A percentile compares a stretch with the other conserved stretches of the same genome.
These are phyloP conservation scores for Haliclona indistincta DNA, from an alignment of 37 sponge, comb jelly and placozoan genomes.

Conservation along the genomic window DNA sequence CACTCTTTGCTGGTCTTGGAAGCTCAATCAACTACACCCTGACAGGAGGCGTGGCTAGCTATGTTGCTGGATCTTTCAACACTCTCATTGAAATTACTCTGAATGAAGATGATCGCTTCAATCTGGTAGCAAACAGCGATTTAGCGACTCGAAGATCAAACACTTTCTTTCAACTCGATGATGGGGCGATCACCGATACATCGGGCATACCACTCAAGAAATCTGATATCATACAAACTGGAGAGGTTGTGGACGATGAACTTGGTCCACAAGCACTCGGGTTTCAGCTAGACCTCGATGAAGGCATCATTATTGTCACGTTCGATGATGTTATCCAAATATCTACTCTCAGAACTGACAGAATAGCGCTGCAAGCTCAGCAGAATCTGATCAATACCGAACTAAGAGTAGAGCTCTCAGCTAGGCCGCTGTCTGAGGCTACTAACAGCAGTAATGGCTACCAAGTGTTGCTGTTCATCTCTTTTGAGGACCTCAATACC, in stretches of 20 bases:
- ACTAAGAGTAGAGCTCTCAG: constrained; percentile 6
- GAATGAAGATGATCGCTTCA: constrained; percentile 29
- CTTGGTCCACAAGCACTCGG: constrained; percentile 45
- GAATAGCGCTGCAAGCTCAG: constrained; percentile 34
- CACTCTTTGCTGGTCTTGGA: constrained; percentile 11
- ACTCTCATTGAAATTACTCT: constrained; percentile 29
- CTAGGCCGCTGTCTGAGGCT: background rate
- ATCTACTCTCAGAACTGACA: constrained; percentile 25
- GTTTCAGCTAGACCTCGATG: constrained; percentile 70
- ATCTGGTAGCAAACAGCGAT: constrained; percentile 42
- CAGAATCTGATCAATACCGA: constrained; percentile 14
- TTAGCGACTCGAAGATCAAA: constrained; percentile 24
- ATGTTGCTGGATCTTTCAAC: constrained; percentile 38
- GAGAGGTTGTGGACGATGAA: constrained; percentile 23
- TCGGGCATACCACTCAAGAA: constrained; percentile 49
- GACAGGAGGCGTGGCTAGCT: constrained; percentile 23
- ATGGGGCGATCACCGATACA: constrained; percentile 63
- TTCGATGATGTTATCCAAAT: constrained; percentile 72
- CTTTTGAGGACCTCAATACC: constrained; percentile 51
- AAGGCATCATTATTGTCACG: constrained; percentile 51
- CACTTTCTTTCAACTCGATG: constrained; percentile 35
- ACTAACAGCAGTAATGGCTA: constrained; percentile 55
- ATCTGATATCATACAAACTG: constrained; percentile 24
- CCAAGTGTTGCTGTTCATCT: constrained; percentile 41
- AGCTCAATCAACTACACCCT: constrained; percentile 3